Evolutionary conservation across 2,888 invertebrate genomes (phyloP), one percentile per base, ranked within the genome.

Genomic region (Aspidiotus rigidus): DNA sequence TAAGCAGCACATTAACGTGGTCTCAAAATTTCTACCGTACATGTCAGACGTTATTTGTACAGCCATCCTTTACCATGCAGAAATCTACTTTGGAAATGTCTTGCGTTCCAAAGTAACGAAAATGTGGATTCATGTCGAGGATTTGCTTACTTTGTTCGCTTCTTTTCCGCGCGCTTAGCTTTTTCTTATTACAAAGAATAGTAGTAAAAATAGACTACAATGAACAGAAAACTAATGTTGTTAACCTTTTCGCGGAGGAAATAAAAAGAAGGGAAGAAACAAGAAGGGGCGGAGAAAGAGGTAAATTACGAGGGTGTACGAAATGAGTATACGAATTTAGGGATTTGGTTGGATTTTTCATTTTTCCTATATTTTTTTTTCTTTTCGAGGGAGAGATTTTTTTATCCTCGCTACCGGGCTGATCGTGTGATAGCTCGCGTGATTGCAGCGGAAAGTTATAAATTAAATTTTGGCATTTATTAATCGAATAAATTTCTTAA

Each of bases 291-390:
- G 59, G 59, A 59, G 39, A 28, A 28, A 28, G 39, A 59, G 39
- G 28, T 59, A 28, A 59, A 59, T 59, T 59, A 59, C 59, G 59
- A 59, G 59, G 59, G 59, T 59, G 59, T 59, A 59, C 17, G 28
- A 59, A 59, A 59, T 39, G 59, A 59, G 28, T 13, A n/a, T n/a
- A 28, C 13, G 28, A 28, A 28, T 28, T 28, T 17, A 39, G 59
- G 59, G 59, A 59, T 59, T 59, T 59, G 59, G 59, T 39, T 10
- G 17, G 16, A 28, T 28, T 28, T 28, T 5, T 28, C 28, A 28
- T 28, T 28, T 28, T 28, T 28, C 28, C 28, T 28, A 28, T 1
- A n/a, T n/a, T n/a, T n/a, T n/a, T n/a, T n/a, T 59, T 44, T 44
- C 2, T n/a, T 56, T 28, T 28, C 7, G 16, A 17, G 10, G 56